Evolutionary conservation across 92 coral and sea anemone species (phyloP).

Genomic region (Actinostola sp.): DNA sequence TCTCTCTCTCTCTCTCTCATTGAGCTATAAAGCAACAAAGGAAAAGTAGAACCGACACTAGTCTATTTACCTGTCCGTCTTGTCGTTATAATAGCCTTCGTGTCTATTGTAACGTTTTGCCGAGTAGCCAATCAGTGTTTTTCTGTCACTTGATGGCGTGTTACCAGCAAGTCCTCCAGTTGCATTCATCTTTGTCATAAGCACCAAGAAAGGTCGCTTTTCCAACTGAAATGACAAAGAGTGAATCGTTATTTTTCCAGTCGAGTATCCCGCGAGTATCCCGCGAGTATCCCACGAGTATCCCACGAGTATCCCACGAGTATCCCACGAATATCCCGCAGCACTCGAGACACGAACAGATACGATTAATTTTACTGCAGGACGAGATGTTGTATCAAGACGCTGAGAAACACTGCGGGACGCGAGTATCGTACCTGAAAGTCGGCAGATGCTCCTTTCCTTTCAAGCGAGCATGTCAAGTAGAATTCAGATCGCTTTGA

Average conservation of each 20-base stretch:
- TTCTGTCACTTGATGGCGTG: conserved; percentile 41
- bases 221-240: conserved; percentile 14
- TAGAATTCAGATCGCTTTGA: conserved; percentile 72
- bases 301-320: no score
- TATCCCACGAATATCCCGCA: no score
- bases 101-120: conserved; percentile 66
- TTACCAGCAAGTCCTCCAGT: conserved; percentile 71
- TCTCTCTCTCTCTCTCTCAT: neutral
- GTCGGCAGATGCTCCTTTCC: conserved; percentile 43
- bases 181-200: conserved; percentile 76
- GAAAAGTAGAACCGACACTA: no score
- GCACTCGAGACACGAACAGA: no score
- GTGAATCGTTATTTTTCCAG: no score
- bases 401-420: no score
- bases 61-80: conserved; percentile 85
- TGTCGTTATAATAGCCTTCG: conserved; percentile 79
- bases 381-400: neutral
- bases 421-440: conserved; percentile 38
- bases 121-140: conserved; percentile 83
- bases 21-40: no score
- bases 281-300: no score
- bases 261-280: no score
- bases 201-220: conserved; percentile 48
- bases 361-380: no score
- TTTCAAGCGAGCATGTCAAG: conserved; percentile 78